Percentiles rank a stretch among this genome's conserved stretches.
phyloP scores from a whole-genome alignment of 1,140 invertebrate genomes.

The Coenobita brevimanus region DNA sequence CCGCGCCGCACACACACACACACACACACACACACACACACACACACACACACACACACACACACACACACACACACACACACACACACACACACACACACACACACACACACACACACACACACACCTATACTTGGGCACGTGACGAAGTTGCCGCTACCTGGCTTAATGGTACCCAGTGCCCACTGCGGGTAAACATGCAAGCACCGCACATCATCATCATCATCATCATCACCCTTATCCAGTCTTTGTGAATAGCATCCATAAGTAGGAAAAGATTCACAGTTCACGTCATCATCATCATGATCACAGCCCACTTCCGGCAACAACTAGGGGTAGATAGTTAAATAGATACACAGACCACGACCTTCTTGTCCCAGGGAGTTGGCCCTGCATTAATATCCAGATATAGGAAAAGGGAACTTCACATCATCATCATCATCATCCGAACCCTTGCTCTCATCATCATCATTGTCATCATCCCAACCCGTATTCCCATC shows the following conservation, averaged over 20 bases:
- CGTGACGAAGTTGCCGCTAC: conserved; percentile 40
- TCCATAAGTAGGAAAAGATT: too few relatives aligned
- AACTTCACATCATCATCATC: too few relatives aligned
- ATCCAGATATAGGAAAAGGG: too few relatives aligned
- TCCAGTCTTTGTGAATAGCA: neutral
- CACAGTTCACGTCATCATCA: too few relatives aligned
- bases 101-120: conserved; percentile 36
- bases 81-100: neutral
- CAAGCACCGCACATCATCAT: neutral
- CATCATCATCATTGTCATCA: too few relatives aligned
- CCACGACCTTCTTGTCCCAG: too few relatives aligned
- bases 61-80: conserved; percentile 41
- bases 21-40: neutral
- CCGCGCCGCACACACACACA: conserved; percentile 21
- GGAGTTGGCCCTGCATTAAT: too few relatives aligned
- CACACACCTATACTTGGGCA: conserved; percentile 48
- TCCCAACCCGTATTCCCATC: too few relatives aligned
- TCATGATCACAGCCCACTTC: too few relatives aligned
- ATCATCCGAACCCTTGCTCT: too few relatives aligned
- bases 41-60: conserved; percentile 36
- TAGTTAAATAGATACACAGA: too few relatives aligned
- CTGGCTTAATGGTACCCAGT: conserved; percentile 8
- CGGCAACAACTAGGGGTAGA: too few relatives aligned
- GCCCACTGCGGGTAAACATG: conserved; percentile 3
- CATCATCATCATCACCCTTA: neutral